phyloP scores from a whole-genome alignment of 2,888 invertebrate species.

The Eilema sororculum region DNA sequence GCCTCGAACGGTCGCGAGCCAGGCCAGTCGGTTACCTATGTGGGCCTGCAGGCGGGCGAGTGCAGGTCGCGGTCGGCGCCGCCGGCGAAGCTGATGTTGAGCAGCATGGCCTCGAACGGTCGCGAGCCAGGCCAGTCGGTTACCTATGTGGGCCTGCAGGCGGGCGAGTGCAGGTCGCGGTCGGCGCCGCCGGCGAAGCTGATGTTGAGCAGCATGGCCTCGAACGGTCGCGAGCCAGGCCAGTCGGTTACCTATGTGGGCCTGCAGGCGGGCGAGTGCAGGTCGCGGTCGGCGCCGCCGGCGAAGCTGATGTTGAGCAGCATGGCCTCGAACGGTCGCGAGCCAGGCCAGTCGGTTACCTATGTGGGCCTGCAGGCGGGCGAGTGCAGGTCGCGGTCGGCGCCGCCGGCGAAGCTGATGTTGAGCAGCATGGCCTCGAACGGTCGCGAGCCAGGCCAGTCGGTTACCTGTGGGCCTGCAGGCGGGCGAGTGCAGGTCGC shows the following conservation, averaged over 20 bases:
- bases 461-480: constrained; percentile 70
- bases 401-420: constrained; percentile 87
- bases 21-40: constrained; percentile 21
- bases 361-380: constrained; percentile 79
- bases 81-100: constrained; percentile 89
- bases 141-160: constrained; percentile 75
- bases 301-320: constrained; percentile 91
- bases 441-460: too few relatives aligned
- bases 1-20: constrained; percentile 97
- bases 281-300: constrained; percentile 71
- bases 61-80: constrained; percentile 75
- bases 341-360: too few relatives aligned
- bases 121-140: too few relatives aligned
- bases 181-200: constrained; percentile 83
- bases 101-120: constrained; percentile 96
- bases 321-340: constrained; percentile 97
- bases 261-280: constrained; percentile 86
- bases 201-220: constrained; percentile 94
- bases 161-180: constrained; percentile 79
- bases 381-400: constrained; percentile 78
- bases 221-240: constrained; percentile 97
- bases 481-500: constrained; percentile 81
- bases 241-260: constrained; percentile 23
- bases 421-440: constrained; percentile 95
- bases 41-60: constrained; percentile 83